phyloP scores from a whole-genome alignment of 2,888 invertebrate species.

The Lithophane semibrunnea region DNA sequence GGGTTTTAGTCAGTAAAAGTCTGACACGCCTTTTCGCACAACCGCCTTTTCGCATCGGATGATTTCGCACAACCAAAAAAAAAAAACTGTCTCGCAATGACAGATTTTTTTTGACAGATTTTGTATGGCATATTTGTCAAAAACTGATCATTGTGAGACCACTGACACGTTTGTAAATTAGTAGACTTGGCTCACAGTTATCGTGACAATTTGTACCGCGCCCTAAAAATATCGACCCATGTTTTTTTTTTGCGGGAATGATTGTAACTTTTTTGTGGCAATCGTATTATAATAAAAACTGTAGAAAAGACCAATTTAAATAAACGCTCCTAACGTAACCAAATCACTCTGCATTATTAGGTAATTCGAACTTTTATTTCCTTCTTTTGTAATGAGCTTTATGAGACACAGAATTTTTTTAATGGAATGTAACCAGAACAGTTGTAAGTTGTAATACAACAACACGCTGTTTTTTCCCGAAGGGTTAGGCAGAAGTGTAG shows the following conservation, averaged over 20 bases:
- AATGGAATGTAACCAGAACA: neutral
- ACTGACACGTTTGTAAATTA: too few relatives aligned
- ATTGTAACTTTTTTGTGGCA: constrained; percentile 24
- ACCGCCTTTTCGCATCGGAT: too few relatives aligned
- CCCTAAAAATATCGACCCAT: constrained; percentile 4
- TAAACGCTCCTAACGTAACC: constrained; percentile 12
- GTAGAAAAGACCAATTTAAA: constrained; percentile 28
- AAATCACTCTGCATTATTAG: neutral
- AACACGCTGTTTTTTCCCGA: neutral
- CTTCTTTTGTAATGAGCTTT: constrained; percentile 14
- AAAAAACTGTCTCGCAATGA: too few relatives aligned
- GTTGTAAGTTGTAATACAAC: neutral
- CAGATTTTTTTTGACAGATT: too few relatives aligned
- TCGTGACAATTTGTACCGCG: constrained; percentile 4
- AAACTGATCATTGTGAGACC: too few relatives aligned
- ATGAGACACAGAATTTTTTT: neutral
- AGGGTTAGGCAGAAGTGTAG: too few relatives aligned
- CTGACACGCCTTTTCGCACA: too few relatives aligned
- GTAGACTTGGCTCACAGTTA: neutral
- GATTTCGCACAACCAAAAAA: too few relatives aligned
- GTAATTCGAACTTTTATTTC: constrained; percentile 8
- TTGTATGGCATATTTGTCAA: too few relatives aligned
- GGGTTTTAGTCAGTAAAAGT: too few relatives aligned
- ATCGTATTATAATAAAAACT: constrained; percentile 3
- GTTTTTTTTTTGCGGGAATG: constrained; percentile 10